Conservation (phyloP, 1,140 invertebrate species). For the Phortica variegata region DNA sequence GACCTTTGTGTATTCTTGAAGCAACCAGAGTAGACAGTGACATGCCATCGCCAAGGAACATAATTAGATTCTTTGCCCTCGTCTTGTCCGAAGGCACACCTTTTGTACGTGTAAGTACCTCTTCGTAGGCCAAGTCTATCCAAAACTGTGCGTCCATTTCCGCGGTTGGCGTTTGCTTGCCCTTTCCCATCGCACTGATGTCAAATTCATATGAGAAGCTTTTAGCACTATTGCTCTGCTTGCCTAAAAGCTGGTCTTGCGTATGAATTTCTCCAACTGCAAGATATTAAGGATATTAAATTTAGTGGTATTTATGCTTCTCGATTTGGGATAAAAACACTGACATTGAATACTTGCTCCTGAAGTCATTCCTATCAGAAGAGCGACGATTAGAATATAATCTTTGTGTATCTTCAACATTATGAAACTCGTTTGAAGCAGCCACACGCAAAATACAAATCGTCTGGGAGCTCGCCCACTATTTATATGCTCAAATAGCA, state of each 20-base stretch:
- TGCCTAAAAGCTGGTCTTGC: slow-evolving; percentile 15
- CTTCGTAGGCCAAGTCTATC: slow-evolving; percentile 30
- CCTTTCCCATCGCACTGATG: slow-evolving; percentile 10
- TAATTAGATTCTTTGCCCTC: slow-evolving; percentile 70
- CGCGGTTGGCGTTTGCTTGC: slow-evolving; percentile 32
- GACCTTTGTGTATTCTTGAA: slow-evolving; percentile 68
- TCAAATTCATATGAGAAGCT: slow-evolving; percentile 7
- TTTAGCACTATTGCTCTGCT: slow-evolving; percentile 19
- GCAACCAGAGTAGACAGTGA: slow-evolving; percentile 70
- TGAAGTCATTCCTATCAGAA: too few species aligned
- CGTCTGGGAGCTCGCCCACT: too few species aligned
- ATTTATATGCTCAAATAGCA: too few species aligned
- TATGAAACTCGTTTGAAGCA: too few species aligned
- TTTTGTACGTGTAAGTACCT: slow-evolving; percentile 27
- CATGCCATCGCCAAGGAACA: slow-evolving; percentile 82
- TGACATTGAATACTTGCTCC: too few species aligned
- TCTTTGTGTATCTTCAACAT: too few species aligned
- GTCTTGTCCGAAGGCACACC: slow-evolving; percentile 6
- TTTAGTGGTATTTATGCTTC: too few species aligned
- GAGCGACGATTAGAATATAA: too few species aligned
- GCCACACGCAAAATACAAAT: too few species aligned
- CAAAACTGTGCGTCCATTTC: slow-evolving; percentile 39
- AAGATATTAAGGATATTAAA: too few species aligned
- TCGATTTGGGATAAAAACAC: too few species aligned
- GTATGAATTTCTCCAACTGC: slow-evolving; percentile 8